Percentiles rank a stretch among this genome's conserved stretches.
These are phyloP conservation scores for Piaya cayana DNA, from an alignment of 2,113 vertebrate species.

Conservation along the genomic window DNA sequence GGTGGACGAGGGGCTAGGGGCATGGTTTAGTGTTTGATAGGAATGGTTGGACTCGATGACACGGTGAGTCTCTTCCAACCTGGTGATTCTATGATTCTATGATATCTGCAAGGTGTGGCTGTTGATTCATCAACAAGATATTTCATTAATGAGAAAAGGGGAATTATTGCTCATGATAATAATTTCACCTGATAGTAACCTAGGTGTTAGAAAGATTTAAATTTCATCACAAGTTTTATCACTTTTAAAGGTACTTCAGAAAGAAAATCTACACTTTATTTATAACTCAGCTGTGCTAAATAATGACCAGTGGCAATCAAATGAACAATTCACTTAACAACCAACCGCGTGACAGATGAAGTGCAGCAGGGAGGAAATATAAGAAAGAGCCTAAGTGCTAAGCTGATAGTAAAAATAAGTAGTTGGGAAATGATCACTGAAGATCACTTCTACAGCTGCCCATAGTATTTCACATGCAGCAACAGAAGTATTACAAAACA, in stretches of 20 bases:
- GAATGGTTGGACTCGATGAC: too few species aligned
- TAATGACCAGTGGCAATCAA: background rate
- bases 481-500: background rate
- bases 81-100: too few species aligned
- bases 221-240: background rate
- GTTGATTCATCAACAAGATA: background rate
- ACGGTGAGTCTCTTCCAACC: too few species aligned
- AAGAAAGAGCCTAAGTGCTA: background rate
- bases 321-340: background rate
- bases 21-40: too few species aligned
- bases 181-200: background rate
- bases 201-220: background rate
- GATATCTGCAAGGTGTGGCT: background rate
- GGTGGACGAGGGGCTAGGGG: too few species aligned
- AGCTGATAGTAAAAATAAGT: background rate
- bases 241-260: background rate
- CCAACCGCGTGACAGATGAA: background rate
- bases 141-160: background rate
- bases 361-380: background rate
- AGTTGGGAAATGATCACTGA: background rate
- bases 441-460: background rate
- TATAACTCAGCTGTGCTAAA: background rate
- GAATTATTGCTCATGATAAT: background rate
- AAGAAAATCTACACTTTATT: background rate
- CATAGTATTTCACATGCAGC: background rate